Evolutionary conservation across 1,140 invertebrate genomes (phyloP), one percentile per base, ranked within the genome.

Genomic region (Drosophila azteca): DNA sequence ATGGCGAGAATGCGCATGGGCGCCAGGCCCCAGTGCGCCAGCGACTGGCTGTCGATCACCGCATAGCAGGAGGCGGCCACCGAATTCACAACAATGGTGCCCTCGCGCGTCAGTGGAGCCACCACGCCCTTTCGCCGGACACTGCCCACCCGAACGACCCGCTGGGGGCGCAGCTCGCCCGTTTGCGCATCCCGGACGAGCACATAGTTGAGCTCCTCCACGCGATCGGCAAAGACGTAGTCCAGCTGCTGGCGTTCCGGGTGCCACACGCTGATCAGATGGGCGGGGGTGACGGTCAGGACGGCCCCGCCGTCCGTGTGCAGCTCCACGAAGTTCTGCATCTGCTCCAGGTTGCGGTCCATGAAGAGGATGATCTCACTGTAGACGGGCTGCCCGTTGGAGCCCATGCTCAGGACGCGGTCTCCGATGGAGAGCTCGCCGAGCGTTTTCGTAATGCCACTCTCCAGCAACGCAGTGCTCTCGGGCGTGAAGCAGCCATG

Each of bases 41-140:
- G 67, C 7, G 92, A 91, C 77, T 98, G 97, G 92, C 95, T 97
- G 89, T 96, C 94, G 13, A 99, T 94, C 8, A 97, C 93, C 0
- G 98, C 98, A 92, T 99, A 99, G 91, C 98, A 99, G 0, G 98
- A 99, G 1, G 97, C 96, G 1, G 98, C 94, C 3, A 98, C 95
- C 65, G 96, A 96, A 91, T 99, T 95, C 1, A 99, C 97, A 24
- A 99, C 93, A 9, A 99, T 92, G 24, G 96, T 99, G 1, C 98
- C 98, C 8, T 91, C 94, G 15, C 91, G 91, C 0, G 98, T 99
- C 11, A 99, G 93, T 0, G 98, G 98, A 1, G 98, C 98, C 84
- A 94, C 98, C 2, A 98, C 95, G 7, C 98, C 98, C 31, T 92
- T 92, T 17, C 93, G 92, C 1, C 93, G 90, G 8, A 95, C 92